phyloP scores from a whole-genome alignment of 2,113 vertebrate genomes.

The human region DNA sequence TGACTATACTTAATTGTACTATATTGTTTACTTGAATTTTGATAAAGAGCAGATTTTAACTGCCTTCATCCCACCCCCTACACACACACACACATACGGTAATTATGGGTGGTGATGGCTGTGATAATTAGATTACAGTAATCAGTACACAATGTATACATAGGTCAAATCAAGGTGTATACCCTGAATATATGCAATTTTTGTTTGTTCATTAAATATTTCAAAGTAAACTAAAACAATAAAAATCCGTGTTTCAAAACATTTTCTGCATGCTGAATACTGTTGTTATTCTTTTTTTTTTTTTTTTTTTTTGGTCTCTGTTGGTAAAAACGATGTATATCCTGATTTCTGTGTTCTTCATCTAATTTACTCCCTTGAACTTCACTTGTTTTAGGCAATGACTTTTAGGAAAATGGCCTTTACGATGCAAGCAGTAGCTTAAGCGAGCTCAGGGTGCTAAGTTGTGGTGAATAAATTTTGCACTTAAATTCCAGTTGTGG shows the following conservation, averaged over 20 bases:
- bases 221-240: background rate
- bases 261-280: background rate
- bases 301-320: background rate
- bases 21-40: background rate
- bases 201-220: background rate
- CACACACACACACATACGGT: background rate
- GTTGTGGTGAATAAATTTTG: conserved; percentile 25
- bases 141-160: background rate
- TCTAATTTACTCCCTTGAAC: background rate
- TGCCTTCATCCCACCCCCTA: background rate
- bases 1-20: background rate
- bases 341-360: background rate
- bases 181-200: background rate
- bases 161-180: background rate
- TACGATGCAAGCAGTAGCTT: background rate
- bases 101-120: background rate
- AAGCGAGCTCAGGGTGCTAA: conserved; percentile 4
- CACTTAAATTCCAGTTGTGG: conserved; percentile 24
- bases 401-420: background rate
- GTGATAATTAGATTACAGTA: too few relatives aligned
- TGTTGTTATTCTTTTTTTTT: background rate
- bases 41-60: background rate
- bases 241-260: background rate
- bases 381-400: background rate
- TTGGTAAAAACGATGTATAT: background rate